phyloP scores from a whole-genome alignment of 2,888 invertebrate genomes.

The Rambutsinella grinnellia region DNA sequence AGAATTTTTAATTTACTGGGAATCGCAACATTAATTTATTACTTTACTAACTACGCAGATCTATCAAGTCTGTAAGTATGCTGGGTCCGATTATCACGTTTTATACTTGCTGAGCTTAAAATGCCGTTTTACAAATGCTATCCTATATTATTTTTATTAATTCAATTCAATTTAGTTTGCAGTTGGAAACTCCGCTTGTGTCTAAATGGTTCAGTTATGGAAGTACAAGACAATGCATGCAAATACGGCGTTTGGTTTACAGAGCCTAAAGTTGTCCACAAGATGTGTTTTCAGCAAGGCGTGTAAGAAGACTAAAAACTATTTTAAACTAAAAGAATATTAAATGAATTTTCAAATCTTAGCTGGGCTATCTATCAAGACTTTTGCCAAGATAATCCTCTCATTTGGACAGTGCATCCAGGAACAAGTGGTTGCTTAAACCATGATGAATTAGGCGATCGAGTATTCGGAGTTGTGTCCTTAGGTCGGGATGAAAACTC shows the following conservation, averaged over 20 bases:
- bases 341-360: not conserved
- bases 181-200: conserved; percentile 57
- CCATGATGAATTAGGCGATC: conserved; percentile 7
- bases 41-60: no score
- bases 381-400: conserved; percentile 53
- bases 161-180: no score
- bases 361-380: conserved; percentile 60
- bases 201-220: conserved; percentile 45
- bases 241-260: conserved; percentile 57
- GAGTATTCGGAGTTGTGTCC: conserved; percentile 45
- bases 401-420: conserved; percentile 54
- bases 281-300: conserved; percentile 55
- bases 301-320: conserved; percentile 43
- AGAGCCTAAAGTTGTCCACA: conserved; percentile 45
- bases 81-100: no score
- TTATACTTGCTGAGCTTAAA: no score
- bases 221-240: conserved; percentile 28
- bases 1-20: no score
- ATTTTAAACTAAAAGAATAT: conserved; percentile 14
- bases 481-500: conserved; percentile 41
- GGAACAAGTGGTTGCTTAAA: conserved; percentile 45
- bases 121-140: no score
- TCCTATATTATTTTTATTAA: no score
- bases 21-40: no score
- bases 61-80: no score